These are phyloP conservation scores for Caerostris darwini DNA, from an alignment of 1,140 invertebrate species.

Conservation along the genomic window DNA sequence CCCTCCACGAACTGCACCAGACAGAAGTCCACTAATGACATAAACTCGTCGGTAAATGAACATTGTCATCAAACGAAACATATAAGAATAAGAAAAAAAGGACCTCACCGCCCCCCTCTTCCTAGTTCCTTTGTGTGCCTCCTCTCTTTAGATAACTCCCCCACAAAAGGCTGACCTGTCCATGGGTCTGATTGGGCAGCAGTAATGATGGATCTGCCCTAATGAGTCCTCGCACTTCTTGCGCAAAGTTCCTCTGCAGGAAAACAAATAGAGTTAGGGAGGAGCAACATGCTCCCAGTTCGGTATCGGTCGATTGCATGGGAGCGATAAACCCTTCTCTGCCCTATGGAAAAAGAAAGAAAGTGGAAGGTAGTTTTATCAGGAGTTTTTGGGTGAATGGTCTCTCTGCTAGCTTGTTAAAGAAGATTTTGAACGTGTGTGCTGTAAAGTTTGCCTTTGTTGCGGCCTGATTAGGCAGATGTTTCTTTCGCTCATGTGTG, in stretches of 20 bases:
- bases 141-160: background rate
- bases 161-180: slow-evolving; percentile 21
- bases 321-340: background rate
- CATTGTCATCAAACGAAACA: background rate
- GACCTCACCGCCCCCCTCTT: background rate
- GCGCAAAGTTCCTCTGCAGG: background rate
- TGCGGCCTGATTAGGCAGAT: too few relatives aligned
- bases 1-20: background rate
- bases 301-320: background rate
- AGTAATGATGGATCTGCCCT: slow-evolving; percentile 30
- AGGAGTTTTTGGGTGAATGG: too few relatives aligned
- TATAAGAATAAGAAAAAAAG: background rate
- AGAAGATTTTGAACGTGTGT: too few relatives aligned
- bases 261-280: background rate
- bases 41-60: background rate
- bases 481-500: too few relatives aligned
- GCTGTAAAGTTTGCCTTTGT: too few relatives aligned
- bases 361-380: too few relatives aligned
- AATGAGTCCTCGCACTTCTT: slow-evolving; percentile 21
- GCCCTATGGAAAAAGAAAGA: background rate
- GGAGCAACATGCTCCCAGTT: background rate
- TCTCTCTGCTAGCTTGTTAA: too few relatives aligned
- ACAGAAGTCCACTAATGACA: background rate
- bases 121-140: background rate
- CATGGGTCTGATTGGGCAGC: slow-evolving; percentile 5